A percentile compares a stretch with the other conserved stretches of the same genome.
Evolutionary conservation across 2,888 invertebrate genomes (phyloP).

Genomic region (Ophioninae sp.): DNA sequence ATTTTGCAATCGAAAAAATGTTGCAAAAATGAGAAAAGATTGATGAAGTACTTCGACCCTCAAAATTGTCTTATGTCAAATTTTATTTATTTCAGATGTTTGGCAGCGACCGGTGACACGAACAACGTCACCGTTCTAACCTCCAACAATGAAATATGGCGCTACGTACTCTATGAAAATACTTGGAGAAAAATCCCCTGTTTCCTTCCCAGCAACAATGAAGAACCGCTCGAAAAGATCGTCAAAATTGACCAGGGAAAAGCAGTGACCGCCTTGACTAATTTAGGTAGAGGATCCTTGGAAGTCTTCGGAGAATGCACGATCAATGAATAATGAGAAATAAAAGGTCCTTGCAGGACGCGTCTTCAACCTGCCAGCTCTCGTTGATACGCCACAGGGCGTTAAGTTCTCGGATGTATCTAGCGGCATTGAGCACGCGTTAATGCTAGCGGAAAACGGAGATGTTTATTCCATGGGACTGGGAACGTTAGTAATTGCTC

Average conservation of each 20-base stretch:
- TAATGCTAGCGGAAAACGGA: constrained; percentile 87
- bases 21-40: not conserved
- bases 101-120: constrained; percentile 70
- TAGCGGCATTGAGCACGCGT: constrained; percentile 91
- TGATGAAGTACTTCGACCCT: no score
- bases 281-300: constrained; percentile 70
- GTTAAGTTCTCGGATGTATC: constrained; percentile 85
- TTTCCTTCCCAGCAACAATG: constrained; percentile 68
- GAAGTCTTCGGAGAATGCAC: not conserved
- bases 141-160: constrained; percentile 72
- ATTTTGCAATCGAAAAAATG: not conserved
- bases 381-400: constrained; percentile 82
- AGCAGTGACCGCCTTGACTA: constrained; percentile 74
- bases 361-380: constrained; percentile 85
- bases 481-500: constrained; percentile 86
- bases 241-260: constrained; percentile 71
- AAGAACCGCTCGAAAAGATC: constrained; percentile 67
- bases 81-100: constrained; percentile 67
- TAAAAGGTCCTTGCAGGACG: constrained; percentile 77
- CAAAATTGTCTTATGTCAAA: not conserved
- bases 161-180: constrained; percentile 72
- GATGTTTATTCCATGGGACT: constrained; percentile 91
- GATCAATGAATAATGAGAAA: not conserved
- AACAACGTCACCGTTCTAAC: constrained; percentile 72
- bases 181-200: constrained; percentile 73